These are phyloP conservation scores for Drosophila aff. DNA, from an alignment of 1,140 invertebrate genomes.

Conservation along the genomic window DNA sequence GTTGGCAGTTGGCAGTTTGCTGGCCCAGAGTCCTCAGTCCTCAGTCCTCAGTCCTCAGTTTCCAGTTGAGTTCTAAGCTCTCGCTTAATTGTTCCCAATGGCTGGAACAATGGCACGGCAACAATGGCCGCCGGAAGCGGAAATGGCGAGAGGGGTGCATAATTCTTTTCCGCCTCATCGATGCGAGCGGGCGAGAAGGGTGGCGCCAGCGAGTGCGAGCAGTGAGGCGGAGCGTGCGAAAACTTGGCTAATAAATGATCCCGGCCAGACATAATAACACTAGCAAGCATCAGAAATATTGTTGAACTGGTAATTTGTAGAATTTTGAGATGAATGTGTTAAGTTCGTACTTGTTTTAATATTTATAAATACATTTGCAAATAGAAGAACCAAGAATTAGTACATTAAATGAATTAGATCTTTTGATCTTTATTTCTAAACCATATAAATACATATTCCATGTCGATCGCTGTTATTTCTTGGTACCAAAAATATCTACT, in stretches of 20 bases:
- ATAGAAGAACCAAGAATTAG: not conserved
- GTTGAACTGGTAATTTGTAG: rapidly evolving
- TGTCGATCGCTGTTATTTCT: not conserved
- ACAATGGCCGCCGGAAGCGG: slow-evolving; percentile 30
- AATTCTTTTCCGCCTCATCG: slow-evolving; percentile 64
- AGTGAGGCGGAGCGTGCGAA: slow-evolving; percentile 9
- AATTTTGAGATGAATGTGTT: not conserved
- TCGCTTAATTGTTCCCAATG: slow-evolving; percentile 53
- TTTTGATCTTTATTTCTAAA: not conserved
- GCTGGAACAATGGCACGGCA: slow-evolving; percentile 43
- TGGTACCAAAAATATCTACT: not conserved
- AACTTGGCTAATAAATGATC: slow-evolving; percentile 68
- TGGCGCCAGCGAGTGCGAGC: not conserved
- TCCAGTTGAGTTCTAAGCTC: slow-evolving; percentile 40
- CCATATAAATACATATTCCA: not conserved
- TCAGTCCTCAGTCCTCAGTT: slow-evolving; percentile 15
- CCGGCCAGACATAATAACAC: slow-evolving; percentile 35
- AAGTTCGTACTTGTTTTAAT: too few species aligned
- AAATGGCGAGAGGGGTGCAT: slow-evolving; percentile 32
- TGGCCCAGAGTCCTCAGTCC: slow-evolving; percentile 31
- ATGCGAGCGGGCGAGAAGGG: not conserved
- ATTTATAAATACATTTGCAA: not conserved
- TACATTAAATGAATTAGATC: too few species aligned
- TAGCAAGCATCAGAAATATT: not conserved
- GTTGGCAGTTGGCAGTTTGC: slow-evolving; percentile 64